A percentile compares a stretch with the other conserved stretches of the same genome.
Conservation (phyloP, 2,888 invertebrate genomes). For the Ormyrus rosae region DNA sequence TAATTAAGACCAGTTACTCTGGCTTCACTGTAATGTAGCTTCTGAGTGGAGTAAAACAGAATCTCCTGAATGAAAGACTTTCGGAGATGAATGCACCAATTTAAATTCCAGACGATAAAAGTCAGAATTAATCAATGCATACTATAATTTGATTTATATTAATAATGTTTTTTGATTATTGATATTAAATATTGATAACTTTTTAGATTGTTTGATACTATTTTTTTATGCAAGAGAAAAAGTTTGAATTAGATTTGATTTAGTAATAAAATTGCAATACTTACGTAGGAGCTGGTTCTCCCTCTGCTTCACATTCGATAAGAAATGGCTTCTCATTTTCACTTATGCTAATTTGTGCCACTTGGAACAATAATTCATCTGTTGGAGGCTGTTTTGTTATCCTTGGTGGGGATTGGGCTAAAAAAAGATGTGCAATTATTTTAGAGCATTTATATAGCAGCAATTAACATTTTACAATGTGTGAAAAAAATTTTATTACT, state of each 20-base stretch:
- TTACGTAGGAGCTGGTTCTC: constrained; percentile 95
- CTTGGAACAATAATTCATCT: constrained; percentile 94
- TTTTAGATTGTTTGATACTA: not conserved
- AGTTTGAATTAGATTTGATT: not conserved
- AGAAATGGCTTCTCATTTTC: constrained; percentile 96
- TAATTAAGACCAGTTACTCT: constrained; percentile 74
- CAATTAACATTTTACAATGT: too few species aligned
- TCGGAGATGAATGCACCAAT: constrained; percentile 55
- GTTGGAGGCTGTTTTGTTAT: constrained; percentile 95
- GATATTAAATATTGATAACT: constrained; percentile 6
- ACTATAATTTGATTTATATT: constrained; percentile 1
- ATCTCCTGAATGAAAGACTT: constrained; percentile 55
- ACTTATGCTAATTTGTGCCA: constrained; percentile 84
- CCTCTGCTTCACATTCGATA: constrained; percentile 97
- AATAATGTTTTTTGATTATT: not conserved
- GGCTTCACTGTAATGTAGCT: constrained; percentile 63
- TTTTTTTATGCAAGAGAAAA: not conserved
- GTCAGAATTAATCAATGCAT: constrained; percentile 26
- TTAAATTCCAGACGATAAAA: constrained; percentile 52
- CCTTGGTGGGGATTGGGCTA: constrained; percentile 92
- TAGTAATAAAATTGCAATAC: constrained; percentile 68
- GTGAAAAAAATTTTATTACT: not conserved
- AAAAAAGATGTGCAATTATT: constrained; percentile 27
- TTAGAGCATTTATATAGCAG: too few species aligned
- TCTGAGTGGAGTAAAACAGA: constrained; percentile 46